Evolutionary conservation across 2,113 vertebrate species (phyloP).

Genomic region (Panthera tigris): DNA sequence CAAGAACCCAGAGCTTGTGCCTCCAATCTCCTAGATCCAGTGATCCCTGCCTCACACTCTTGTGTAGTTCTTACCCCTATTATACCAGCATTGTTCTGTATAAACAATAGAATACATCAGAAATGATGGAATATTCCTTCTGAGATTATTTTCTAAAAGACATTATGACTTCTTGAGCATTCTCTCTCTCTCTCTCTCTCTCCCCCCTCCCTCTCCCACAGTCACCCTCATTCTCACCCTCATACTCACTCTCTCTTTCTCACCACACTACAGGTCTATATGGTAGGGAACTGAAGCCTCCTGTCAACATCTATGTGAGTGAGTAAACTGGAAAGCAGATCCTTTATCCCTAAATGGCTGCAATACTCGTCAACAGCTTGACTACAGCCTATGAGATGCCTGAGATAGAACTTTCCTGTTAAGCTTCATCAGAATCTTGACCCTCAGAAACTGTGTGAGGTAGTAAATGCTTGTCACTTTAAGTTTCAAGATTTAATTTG

Average conservation of each 20-base stretch:
- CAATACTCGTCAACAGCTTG: background rate
- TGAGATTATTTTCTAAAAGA: background rate
- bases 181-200: too few species aligned
- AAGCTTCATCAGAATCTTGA: background rate
- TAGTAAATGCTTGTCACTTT: background rate
- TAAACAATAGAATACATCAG: background rate
- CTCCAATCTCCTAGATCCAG: background rate
- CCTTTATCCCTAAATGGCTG: background rate
- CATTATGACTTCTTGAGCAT: background rate
- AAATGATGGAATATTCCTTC: background rate
- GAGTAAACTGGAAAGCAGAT: background rate
- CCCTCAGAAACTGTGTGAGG: background rate
- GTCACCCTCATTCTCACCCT: too few species aligned
- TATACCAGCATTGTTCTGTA: background rate
- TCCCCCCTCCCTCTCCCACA: too few species aligned
- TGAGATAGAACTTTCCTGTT: background rate
- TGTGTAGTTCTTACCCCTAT: background rate
- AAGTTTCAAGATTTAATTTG: background rate
- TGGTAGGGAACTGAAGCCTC: background rate
- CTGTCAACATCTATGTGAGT: background rate
- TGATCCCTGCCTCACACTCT: background rate
- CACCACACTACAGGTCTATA: background rate
- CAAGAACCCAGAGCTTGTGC: background rate
- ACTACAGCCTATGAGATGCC: background rate
- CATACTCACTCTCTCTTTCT: too few species aligned